Evolutionary conservation across 2,888 invertebrate genomes (phyloP).

Genomic region (Drosophila antonietae): DNA sequence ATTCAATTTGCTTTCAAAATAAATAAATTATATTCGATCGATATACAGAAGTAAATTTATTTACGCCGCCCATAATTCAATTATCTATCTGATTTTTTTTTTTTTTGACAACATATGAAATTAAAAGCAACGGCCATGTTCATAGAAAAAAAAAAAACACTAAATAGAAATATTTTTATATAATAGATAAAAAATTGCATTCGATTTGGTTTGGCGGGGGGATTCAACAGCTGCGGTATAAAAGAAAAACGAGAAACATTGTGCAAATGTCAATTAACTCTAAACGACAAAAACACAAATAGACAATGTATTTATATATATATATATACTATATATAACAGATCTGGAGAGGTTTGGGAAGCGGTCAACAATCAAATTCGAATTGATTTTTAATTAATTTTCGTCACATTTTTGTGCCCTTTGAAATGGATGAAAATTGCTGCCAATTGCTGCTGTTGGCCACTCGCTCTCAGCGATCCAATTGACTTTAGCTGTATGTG

Average conservation of each 20-base stretch:
- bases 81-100: constrained; percentile 56
- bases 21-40: constrained; percentile 36
- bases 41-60: constrained; percentile 32
- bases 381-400: constrained; percentile 80
- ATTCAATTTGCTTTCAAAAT: constrained; percentile 51
- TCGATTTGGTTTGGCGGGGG: background rate
- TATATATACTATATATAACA: constrained; percentile 6
- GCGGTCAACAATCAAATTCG: constrained; percentile 75
- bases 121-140: constrained; percentile 25
- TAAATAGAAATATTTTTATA: background rate
- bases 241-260: constrained; percentile 54
- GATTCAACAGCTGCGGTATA: constrained; percentile 4
- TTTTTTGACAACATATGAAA: constrained; percentile 23
- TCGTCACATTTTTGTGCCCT: constrained; percentile 74
- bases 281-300: constrained; percentile 47
- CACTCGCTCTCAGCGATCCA: constrained; percentile 28
- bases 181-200: constrained; percentile 18
- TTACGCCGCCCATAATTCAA: constrained; percentile 65
- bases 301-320: constrained; percentile 23
- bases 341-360: constrained; percentile 11
- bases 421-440: constrained; percentile 49
- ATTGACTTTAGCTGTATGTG: constrained; percentile 23
- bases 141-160: constrained; percentile 36
- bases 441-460: constrained; percentile 41
- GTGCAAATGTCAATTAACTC: constrained; percentile 74